Evolutionary conservation across 2,888 invertebrate species (phyloP), one percentile per base, ranked within the genome.

Genomic region (Nebria brevicollis): DNA sequence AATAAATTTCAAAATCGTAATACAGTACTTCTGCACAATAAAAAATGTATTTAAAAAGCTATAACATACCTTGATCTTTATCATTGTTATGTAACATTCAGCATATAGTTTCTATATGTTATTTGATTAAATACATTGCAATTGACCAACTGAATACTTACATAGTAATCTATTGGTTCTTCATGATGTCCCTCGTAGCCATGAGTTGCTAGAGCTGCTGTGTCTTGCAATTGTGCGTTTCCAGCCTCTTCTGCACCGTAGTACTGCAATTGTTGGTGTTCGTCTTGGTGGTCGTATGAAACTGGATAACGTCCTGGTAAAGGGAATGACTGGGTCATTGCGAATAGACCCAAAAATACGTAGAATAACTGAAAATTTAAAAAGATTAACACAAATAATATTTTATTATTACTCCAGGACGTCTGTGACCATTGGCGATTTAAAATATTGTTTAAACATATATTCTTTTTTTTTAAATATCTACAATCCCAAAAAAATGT

Each of bases 131-230:
- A 54, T 54, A 54, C 54, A 54, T 54, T 54, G 13, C 54, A 54
- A 54, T 54, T 5, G 54, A 54, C 13, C 54, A 54, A 54, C 2
- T 2, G 13, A 26, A 25, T 70, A 84, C 85, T 84, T 84, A 85
- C 85, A 83, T 85, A 85, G 81, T 85, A 85, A 81, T 85, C 85
- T 13, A 84, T 74, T 75, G 83, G 80, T 72, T 84, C 83, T 34
- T 84, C 84, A 70, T 81, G 68, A 43, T 79, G 66, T 20, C 73
- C 82, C 4, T 66, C 73, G 13, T 66, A 82, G 7, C 76, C 70
- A 15, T 80, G 79, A 75, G 77, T 66, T 54, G 70, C 74, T 82
- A 83, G 25, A 75, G 74, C 41, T 72, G 64, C 66, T 20, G 68
- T 72, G 43, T 75, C 54, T 7, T 73, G 11, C 75, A 77, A 54